These are phyloP conservation scores for Lithophane semibrunnea DNA, from an alignment of 2,888 invertebrate species.

Conservation along the genomic window DNA sequence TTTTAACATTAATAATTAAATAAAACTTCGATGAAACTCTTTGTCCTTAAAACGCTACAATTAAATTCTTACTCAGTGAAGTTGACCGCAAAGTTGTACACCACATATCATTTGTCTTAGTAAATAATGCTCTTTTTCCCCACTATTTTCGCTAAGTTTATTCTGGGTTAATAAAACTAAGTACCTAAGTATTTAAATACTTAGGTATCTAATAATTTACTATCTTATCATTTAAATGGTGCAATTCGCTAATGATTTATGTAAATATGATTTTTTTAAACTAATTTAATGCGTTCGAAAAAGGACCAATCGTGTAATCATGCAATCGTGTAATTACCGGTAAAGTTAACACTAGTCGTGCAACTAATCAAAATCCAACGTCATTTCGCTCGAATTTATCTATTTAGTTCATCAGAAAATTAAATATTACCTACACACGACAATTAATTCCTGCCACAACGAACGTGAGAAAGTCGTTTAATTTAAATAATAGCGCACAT, in stretches of 20 bases:
- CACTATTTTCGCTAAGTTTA: not conserved
- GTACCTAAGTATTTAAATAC: not conserved
- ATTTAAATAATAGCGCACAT: slow-evolving; percentile 43
- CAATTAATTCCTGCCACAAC: slow-evolving; percentile 29
- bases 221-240: slow-evolving; percentile 1
- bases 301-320: not conserved
- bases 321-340: not conserved
- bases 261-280: not conserved
- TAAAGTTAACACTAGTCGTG: not conserved
- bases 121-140: not conserved
- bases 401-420: slow-evolving; percentile 32
- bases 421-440: slow-evolving; percentile 20
- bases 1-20: too few species aligned
- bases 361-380: slow-evolving; percentile 10
- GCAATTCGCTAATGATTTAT: slow-evolving; percentile 6
- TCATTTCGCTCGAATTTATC: slow-evolving; percentile 17
- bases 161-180: not conserved
- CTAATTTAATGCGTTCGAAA: not conserved
- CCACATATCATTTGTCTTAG: too few species aligned
- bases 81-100: not conserved
- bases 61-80: not conserved
- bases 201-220: not conserved
- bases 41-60: not conserved
- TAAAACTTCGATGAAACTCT: not conserved
- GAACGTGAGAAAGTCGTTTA: slow-evolving; percentile 56